These are phyloP conservation scores for Murina feae DNA, from an alignment of 2,113 vertebrate species.

Conservation along the genomic window DNA sequence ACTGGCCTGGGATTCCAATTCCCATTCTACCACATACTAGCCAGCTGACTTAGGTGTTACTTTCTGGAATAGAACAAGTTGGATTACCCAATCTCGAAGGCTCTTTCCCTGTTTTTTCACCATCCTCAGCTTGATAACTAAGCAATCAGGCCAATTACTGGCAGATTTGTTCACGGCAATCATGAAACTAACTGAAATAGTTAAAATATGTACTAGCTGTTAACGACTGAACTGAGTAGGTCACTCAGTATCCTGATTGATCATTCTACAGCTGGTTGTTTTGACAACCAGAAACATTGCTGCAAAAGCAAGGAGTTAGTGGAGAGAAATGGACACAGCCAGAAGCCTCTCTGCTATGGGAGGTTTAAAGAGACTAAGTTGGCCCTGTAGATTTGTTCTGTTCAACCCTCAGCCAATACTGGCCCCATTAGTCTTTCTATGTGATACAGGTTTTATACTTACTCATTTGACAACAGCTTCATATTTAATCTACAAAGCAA, in stretches of 20 bases:
- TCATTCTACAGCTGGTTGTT: slow-evolving; percentile 42
- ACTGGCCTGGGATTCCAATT: not conserved
- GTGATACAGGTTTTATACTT: slow-evolving; percentile 30
- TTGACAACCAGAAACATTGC: slow-evolving; percentile 40
- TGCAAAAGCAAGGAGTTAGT: slow-evolving; percentile 31
- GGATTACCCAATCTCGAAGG: not conserved
- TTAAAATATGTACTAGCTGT: slow-evolving; percentile 44
- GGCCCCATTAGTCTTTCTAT: slow-evolving; percentile 41
- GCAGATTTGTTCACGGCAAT: not conserved
- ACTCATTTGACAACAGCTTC: slow-evolving; percentile 44
- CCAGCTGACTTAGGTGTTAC: not conserved
- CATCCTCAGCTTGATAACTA: not conserved
- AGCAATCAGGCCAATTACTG: not conserved
- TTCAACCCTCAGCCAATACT: not conserved
- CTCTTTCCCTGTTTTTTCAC: not conserved
- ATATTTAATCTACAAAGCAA: slow-evolving; percentile 53
- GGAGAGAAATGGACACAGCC: slow-evolving; percentile 11
- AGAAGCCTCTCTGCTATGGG: not conserved
- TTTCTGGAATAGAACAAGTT: not conserved
- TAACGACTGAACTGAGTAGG: slow-evolving; percentile 15
- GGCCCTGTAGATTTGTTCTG: slow-evolving; percentile 35
- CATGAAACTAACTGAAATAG: slow-evolving; percentile 7
- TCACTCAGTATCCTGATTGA: not conserved
- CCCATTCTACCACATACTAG: not conserved
- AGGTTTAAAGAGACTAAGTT: slow-evolving; percentile 19